Base-by-base conservation (phyloP, 1,140 invertebrate species). In the Laupala kohalensis region DNA sequence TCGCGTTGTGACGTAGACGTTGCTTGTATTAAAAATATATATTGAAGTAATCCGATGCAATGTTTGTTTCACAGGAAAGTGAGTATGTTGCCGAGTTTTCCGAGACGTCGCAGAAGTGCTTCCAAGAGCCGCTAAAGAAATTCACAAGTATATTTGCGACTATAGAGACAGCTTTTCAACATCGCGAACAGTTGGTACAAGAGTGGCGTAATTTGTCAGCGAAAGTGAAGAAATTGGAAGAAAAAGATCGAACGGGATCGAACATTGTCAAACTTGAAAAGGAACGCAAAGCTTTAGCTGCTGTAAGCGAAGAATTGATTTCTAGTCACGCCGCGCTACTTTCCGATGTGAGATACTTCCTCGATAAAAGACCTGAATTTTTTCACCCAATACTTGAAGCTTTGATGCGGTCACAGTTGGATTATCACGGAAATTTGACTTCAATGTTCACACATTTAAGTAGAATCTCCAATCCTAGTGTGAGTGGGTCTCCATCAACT, bases 91-190 rank as follows among this genome's bases (percentile, higher is more conserved):
- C 25, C 23, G 67, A 68, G 15, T n/a, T 68, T 73, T 78, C 69
- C 75, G 78, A 67, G 19, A 26, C 13, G 70, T 80, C 74, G 66
- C 72, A 78, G 6, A 80, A 77, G 71, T 81, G 80, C 0, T 81
- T 83, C 64, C 74, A 80, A 24, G 81, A 83, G 25, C 82, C 82
- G 25, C 29, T 83, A 27, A 83, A 81, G 73, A 82, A 81, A 68
- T 77, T 82, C 24, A 74, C 77, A 23, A 79, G 79, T n/a, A 77
- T 80, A 71, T 82, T 83, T 69, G 73, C 73, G 1, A 67, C 76
- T 25, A 75, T 83, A 19, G 78, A 77, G 19, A 74, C 74, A 1
- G 77, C 76, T 9, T 75, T 83, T 69, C 73, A 74, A 0, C 81
- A 79, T 68, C 77, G 81, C 5, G 81, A 83, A 64, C 79, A 82